Base-by-base conservation (phyloP, 1,140 invertebrate species). In the Zaprionus vittiger region DNA sequence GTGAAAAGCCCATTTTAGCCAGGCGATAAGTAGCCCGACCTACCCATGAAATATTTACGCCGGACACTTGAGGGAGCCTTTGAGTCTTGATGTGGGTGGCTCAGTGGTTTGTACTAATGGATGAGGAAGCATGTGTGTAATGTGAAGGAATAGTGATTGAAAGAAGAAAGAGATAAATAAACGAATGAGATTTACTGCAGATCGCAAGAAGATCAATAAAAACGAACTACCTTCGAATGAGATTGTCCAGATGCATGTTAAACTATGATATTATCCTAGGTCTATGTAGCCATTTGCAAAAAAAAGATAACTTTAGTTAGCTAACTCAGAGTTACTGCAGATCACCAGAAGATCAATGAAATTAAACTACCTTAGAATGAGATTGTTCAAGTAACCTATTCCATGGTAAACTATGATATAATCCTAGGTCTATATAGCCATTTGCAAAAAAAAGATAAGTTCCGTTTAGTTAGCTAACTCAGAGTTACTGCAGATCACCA, bases 11-110 rank as follows among this genome's bases (percentile, higher is more conserved):
- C 59, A 63, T 71, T 66, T 56, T 9, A 5, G 61, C 54, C 6
- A 3, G 49, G 56, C 71, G 70, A 67, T 73, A 73, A 69, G 56
- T 65, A 55, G 73, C 77, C 79, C 49, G 17, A 22, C 6, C 5
- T n/a, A 14, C 22, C 41, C 65, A 87, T 87, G 22, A 87, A 87
- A 89, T 89, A 87, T 87, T 87, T 80, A 87, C 89, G 84, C 80
- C 62, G 77, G 77, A 72, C 83, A 74, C 54, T 72, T 62, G 44
- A 1, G 9, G 4, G 9, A 20, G 62, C 12, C 20, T 61, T 24
- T 38, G 7, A n/a, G 7, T 37, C 7, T 22, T 37, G 24, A 28
- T 31, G 26, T 56, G 22, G 17, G 47, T 49, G 15, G 38, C 38
- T 44, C 6, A 15, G 38, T 11, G 31, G 31, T 34, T 34, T 34